These are phyloP conservation scores for Crotalus tigris DNA, from an alignment of 2,113 vertebrate species.

Conservation along the genomic window DNA sequence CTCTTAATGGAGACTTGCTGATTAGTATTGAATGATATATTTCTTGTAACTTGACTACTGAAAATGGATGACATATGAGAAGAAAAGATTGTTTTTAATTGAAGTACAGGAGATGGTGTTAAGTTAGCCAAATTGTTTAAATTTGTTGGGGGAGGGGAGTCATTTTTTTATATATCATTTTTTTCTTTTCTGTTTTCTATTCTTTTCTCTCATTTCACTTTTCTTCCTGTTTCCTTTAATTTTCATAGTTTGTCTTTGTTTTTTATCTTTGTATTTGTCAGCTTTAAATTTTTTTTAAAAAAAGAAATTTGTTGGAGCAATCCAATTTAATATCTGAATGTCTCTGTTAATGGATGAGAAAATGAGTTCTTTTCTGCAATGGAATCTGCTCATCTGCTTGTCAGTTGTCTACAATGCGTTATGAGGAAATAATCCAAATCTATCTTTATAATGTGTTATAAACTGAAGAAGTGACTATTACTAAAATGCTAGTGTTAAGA, in stretches of 20 bases:
- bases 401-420: neutral
- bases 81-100: neutral
- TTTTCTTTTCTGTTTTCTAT: no score
- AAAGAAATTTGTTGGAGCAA: neutral
- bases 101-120: neutral
- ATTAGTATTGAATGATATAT: neutral
- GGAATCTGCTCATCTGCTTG: constrained; percentile 3
- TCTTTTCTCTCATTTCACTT: no score
- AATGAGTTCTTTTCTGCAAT: neutral
- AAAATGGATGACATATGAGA: neutral
- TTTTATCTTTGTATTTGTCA: no score
- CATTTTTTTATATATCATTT: no score
- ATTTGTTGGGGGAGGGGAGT: no score
- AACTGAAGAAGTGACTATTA: neutral
- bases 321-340: neutral
- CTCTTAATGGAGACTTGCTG: neutral
- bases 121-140: neutral
- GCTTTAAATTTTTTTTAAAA: no score
- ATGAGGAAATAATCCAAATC: neutral
- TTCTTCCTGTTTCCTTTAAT: no score
- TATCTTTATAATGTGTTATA: neutral
- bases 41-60: neutral
- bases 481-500: neutral
- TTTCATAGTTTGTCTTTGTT: no score
- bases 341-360: neutral